These are phyloP conservation scores for Halichoeres trimaculatus DNA, from an alignment of 2,113 vertebrate species.

Conservation along the genomic window DNA sequence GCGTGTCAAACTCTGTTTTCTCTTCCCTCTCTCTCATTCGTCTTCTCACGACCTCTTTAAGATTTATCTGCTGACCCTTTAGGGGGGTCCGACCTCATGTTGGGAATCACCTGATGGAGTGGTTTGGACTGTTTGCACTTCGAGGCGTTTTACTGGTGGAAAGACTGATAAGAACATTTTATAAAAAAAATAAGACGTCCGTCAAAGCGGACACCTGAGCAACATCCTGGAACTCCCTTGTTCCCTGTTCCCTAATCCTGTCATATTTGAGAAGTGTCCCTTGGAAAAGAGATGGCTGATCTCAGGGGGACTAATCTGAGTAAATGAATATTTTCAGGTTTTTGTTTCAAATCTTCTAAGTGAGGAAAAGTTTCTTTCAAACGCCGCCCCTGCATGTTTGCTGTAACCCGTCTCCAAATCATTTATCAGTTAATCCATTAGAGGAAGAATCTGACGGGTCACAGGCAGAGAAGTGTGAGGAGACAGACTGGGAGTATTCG, in stretches of 20 bases:
- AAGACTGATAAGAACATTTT: too few relatives aligned
- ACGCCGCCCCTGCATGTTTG: neutral
- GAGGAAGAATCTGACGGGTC: slow-evolving; percentile 50
- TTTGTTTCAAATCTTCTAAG: too few relatives aligned
- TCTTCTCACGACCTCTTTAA: neutral
- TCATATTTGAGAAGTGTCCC: too few relatives aligned
- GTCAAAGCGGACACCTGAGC: too few relatives aligned
- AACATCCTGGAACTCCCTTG: too few relatives aligned
- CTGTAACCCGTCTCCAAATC: slow-evolving; percentile 48
- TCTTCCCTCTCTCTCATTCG: slow-evolving; percentile 5
- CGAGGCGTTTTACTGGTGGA: neutral
- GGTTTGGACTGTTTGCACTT: neutral
- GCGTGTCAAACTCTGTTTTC: neutral
- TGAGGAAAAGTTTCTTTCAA: neutral
- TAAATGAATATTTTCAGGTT: too few relatives aligned
- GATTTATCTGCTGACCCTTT: neutral
- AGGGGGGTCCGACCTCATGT: neutral
- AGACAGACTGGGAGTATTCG: slow-evolving; percentile 39
- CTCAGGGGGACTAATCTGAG: too few relatives aligned
- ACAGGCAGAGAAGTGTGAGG: slow-evolving; percentile 6
- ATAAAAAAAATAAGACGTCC: too few relatives aligned
- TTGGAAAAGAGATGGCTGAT: too few relatives aligned
- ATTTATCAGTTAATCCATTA: slow-evolving; percentile 65
- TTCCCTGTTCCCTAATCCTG: too few relatives aligned
- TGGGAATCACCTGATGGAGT: neutral